Percentiles rank a stretch among this genome's conserved stretches.
These are phyloP conservation scores for Steinernema scapterisci DNA, from an alignment of 2,888 invertebrate genomes.

Conservation along the genomic window DNA sequence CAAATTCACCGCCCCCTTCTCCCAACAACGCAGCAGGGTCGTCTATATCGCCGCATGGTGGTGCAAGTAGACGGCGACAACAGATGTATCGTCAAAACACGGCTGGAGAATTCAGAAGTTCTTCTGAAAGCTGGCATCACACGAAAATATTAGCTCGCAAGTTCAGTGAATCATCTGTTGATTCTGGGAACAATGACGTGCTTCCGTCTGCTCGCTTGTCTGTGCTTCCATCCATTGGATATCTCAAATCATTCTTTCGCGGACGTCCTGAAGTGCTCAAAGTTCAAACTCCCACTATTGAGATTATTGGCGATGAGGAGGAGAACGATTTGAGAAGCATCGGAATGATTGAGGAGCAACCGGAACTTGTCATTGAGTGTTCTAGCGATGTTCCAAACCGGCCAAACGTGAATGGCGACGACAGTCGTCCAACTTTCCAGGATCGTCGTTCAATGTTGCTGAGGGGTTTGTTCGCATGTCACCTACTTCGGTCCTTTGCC, in stretches of 20 bases:
- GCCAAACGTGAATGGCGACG: not conserved
- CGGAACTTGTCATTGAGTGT: constrained; percentile 12
- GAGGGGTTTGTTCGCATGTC: constrained; percentile 12
- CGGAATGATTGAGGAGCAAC: constrained; percentile 11
- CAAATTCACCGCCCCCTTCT: constrained; percentile 10
- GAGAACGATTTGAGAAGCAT: constrained; percentile 4
- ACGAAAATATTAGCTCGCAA: constrained; percentile 15
- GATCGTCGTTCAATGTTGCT: not conserved
- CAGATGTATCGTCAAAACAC: constrained; percentile 13
- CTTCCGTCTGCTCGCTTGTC: not conserved
- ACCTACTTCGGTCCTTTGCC: not conserved
- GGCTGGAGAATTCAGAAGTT: not conserved
- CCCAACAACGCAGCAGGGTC: constrained; percentile 6
- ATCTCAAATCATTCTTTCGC: constrained; percentile 18
- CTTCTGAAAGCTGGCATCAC: constrained; percentile 11
- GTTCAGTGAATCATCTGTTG: constrained; percentile 2
- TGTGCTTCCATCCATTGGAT: not conserved
- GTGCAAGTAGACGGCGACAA: not conserved
- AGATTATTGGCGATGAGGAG: constrained; percentile 16
- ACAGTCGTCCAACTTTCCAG: not conserved
- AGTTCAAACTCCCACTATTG: constrained; percentile 15
- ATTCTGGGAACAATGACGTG: not conserved
- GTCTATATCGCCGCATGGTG: constrained; percentile 12
- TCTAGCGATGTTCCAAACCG: constrained; percentile 6
- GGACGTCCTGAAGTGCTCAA: constrained; percentile 6